Conservation (phyloP, 2,797 vertebrate species). For the Sebastes trivittatus region DNA sequence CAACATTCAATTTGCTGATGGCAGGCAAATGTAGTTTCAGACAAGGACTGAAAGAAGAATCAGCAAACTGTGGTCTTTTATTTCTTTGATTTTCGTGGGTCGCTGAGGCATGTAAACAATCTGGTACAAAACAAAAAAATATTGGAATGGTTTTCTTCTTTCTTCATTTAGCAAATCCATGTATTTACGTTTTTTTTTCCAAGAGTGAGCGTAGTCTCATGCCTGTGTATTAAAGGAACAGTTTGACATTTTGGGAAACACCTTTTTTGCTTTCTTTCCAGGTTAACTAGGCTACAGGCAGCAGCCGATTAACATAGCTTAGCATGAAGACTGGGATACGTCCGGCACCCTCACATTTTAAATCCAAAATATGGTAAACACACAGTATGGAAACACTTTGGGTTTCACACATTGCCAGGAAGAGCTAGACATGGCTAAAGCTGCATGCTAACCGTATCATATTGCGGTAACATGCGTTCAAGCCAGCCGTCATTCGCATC, state of each 20-base stretch:
- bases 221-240: background rate
- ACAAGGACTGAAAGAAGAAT: constrained; percentile 1
- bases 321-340: background rate
- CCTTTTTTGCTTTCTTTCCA: background rate
- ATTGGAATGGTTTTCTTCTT: background rate
- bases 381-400: no score
- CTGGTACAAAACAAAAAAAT: background rate
- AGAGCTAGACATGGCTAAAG: no score
- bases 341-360: no score
- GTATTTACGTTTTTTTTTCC: background rate
- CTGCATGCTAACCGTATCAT: no score
- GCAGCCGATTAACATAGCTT: background rate
- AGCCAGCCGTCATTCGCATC: no score
- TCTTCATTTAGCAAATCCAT: background rate
- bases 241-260: background rate
- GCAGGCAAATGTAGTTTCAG: constrained; percentile 3
- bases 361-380: no score
- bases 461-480: no score
- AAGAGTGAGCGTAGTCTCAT: background rate
- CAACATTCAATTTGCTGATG: constrained; percentile 37
- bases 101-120: background rate
- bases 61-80: background rate
- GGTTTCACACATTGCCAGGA: no score
- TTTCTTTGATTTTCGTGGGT: background rate
- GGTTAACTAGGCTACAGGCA: background rate